Evolutionary conservation across 1,140 invertebrate genomes (phyloP).

Genomic region (Streblospio benedicti): DNA sequence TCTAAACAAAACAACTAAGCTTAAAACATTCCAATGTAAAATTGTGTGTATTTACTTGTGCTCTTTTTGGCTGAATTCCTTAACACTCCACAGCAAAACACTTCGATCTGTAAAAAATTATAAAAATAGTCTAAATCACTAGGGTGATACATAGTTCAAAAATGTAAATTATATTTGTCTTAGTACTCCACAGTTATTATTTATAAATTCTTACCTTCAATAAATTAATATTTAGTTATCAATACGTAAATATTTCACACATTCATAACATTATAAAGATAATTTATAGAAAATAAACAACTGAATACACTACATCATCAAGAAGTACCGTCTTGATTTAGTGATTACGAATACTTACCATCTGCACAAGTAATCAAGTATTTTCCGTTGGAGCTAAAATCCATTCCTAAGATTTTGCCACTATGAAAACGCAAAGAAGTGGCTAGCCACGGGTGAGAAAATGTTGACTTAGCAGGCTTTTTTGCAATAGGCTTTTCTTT

Average conservation of each 20-base stretch:
- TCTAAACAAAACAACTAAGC: background rate
- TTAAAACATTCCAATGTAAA: background rate
- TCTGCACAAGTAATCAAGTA: constrained; percentile 70
- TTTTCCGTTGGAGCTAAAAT: constrained; percentile 74
- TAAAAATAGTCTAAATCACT: background rate
- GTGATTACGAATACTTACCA: constrained; percentile 61
- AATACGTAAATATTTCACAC: too few relatives aligned
- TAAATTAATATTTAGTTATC: background rate
- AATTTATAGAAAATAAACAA: too few relatives aligned
- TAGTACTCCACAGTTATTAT: too few relatives aligned
- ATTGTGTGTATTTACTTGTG: constrained; percentile 52
- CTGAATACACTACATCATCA: background rate
- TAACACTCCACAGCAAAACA: constrained; percentile 71
- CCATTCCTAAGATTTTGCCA: constrained; percentile 60
- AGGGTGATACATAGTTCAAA: background rate
- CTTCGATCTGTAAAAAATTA: constrained; percentile 62
- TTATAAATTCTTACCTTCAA: background rate
- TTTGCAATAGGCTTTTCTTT: constrained; percentile 6
- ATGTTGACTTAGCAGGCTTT: constrained; percentile 30
- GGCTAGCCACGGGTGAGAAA: constrained; percentile 64
- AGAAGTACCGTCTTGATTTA: too few relatives aligned
- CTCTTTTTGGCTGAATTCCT: constrained; percentile 64
- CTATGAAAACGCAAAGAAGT: constrained; percentile 72
- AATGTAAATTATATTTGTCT: background rate
- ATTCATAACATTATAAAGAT: too few relatives aligned